Percentiles rank a stretch among this genome's conserved stretches.
phyloP scores from a whole-genome alignment of 2,888 invertebrate genomes.

The Diabrotica balteata region DNA sequence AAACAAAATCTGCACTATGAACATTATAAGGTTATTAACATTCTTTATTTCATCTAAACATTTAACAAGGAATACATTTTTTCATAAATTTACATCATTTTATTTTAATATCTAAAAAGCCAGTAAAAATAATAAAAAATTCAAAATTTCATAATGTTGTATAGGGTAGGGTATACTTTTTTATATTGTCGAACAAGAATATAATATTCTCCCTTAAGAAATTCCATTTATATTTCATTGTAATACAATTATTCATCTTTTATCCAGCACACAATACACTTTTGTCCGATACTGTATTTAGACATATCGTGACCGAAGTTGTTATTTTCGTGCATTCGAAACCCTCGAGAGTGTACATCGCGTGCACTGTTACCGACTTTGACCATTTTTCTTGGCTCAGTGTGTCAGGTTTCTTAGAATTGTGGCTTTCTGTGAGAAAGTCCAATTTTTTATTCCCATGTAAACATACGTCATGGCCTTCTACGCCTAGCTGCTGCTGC shows the following conservation, averaged over 20 bases:
- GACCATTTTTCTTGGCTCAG: conserved; percentile 61
- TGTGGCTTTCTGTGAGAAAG: conserved; percentile 60
- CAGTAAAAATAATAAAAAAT: too few relatives aligned
- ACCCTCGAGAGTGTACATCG: conserved; percentile 56
- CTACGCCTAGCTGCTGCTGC: conserved; percentile 45
- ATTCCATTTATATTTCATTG: background rate
- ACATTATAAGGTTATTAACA: too few relatives aligned
- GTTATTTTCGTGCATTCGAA: conserved; percentile 54
- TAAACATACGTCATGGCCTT: conserved; percentile 51
- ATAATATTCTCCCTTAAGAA: too few relatives aligned
- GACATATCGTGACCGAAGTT: conserved; percentile 56
- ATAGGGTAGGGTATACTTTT: too few relatives aligned
- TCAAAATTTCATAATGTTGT: too few relatives aligned
- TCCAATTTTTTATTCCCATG: conserved; percentile 54
- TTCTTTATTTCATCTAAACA: too few relatives aligned
- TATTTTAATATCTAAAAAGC: too few relatives aligned
- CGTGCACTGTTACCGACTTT: conserved; percentile 57
- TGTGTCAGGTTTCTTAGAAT: conserved; percentile 61
- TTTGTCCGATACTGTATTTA: conserved; percentile 44
- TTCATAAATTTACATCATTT: too few relatives aligned
- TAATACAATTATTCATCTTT: background rate
- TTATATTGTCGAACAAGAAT: too few relatives aligned
- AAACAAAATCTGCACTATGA: too few relatives aligned
- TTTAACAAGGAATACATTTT: too few relatives aligned
- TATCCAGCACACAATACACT: conserved; percentile 10